These are phyloP conservation scores for Epinephelus fuscoguttatus DNA, from an alignment of 2,113 vertebrate species.

Conservation along the genomic window DNA sequence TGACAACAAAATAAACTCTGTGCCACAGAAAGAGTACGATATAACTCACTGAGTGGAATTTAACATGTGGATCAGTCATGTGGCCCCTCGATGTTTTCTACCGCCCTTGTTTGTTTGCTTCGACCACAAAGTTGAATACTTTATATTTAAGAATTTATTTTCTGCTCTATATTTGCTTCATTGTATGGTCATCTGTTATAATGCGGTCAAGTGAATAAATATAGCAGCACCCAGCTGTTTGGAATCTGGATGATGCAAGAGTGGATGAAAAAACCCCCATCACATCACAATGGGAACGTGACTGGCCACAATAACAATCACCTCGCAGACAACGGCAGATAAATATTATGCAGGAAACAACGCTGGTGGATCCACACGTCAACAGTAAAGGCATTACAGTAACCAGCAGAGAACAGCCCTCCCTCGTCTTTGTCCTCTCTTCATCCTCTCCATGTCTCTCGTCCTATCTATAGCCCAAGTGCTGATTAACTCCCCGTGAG, in stretches of 20 bases:
- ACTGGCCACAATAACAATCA: not conserved
- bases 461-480: conserved; percentile 68
- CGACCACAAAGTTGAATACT: no score
- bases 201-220: no score
- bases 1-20: no score
- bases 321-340: conserved; percentile 2
- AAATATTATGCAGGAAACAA: conserved; percentile 10
- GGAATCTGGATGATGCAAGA: not conserved
- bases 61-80: no score
- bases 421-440: conserved; percentile 29
- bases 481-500: conserved; percentile 76
- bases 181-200: no score
- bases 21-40: no score
- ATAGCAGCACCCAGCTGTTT: no score
- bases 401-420: conserved; percentile 10
- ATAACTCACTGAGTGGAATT: no score
- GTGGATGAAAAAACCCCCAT: not conserved
- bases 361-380: not conserved
- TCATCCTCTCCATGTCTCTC: conserved; percentile 46
- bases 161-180: no score
- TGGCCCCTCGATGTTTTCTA: no score
- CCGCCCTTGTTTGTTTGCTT: no score
- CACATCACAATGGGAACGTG: not conserved
- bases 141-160: no score
- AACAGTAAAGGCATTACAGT: not conserved